These are phyloP conservation scores for Lasioglossum malachurum DNA, from an alignment of 2,888 invertebrate genomes.

Conservation along the genomic window DNA sequence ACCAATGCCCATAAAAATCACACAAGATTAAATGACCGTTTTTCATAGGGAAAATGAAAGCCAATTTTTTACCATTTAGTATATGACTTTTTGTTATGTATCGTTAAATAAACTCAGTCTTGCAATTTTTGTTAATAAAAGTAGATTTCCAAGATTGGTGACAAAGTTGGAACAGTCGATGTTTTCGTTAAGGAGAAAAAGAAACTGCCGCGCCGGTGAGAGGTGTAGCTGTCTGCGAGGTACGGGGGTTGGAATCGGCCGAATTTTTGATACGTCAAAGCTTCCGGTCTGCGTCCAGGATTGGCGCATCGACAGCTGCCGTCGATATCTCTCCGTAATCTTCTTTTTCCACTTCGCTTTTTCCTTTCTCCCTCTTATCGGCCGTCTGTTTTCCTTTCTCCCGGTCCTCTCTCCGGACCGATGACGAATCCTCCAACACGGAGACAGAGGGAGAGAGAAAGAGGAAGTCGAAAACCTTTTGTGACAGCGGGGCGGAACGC, in stretches of 20 bases:
- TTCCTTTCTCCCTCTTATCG: slow-evolving; percentile 37
- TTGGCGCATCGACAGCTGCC: slow-evolving; percentile 45
- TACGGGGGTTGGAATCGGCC: neutral
- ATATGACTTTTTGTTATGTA: too few species aligned
- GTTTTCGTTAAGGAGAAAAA: neutral
- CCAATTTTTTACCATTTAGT: too few species aligned
- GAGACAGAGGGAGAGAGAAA: neutral
- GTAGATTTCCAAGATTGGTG: neutral
- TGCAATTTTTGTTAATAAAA: too few species aligned
- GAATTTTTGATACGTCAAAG: slow-evolving; percentile 15
- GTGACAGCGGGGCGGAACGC: slow-evolving; percentile 31
- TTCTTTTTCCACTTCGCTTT: slow-evolving; percentile 29
- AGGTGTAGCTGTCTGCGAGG: neutral
- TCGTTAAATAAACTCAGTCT: neutral
- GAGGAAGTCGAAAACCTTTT: slow-evolving; percentile 6
- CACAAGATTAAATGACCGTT: neutral
- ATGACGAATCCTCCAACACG: slow-evolving; percentile 56
- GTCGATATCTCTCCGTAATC: slow-evolving; percentile 34
- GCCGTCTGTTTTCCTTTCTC: slow-evolving; percentile 27
- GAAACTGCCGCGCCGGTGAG: neutral
- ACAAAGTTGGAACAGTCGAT: neutral
- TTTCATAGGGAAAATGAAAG: neutral
- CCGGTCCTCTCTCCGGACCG: neutral
- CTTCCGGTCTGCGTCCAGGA: neutral
- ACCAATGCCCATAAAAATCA: neutral